These are phyloP conservation scores for Nesospiza acunhae DNA, from an alignment of 2,113 vertebrate genomes.

Conservation along the genomic window DNA sequence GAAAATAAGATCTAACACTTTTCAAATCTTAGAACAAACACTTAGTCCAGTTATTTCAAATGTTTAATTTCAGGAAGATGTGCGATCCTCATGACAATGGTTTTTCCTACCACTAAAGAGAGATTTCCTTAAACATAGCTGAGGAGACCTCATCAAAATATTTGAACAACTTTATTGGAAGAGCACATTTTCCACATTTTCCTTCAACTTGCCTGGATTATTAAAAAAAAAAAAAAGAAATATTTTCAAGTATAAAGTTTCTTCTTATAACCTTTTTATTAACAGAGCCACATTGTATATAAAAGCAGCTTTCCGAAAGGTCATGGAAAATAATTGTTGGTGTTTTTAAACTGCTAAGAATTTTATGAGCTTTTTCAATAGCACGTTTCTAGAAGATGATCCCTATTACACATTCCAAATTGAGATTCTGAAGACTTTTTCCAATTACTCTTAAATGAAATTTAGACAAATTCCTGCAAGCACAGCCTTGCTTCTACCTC, in stretches of 20 bases:
- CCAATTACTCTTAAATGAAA: neutral
- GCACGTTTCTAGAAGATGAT: neutral
- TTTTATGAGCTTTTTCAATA: neutral
- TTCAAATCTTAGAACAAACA: neutral
- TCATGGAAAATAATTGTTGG: neutral
- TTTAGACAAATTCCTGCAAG: neutral
- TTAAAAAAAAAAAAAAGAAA: neutral
- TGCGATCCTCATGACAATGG: neutral
- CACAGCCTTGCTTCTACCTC: neutral
- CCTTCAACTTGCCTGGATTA: neutral
- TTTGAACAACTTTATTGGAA: neutral
- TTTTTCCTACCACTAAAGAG: neutral
- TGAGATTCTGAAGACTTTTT: neutral
- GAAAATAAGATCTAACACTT: neutral
- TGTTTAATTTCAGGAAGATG: neutral
- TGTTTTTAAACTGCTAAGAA: conserved; percentile 33
- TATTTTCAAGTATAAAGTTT: neutral
- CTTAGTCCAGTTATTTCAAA: neutral
- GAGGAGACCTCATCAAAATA: neutral
- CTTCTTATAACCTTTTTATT: neutral
- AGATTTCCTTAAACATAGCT: neutral
- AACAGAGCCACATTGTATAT: conserved; percentile 13
- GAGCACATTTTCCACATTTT: neutral
- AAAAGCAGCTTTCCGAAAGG: conserved; percentile 55
- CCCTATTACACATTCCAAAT: neutral